Evolutionary conservation across 2,797 vertebrate genomes (phyloP).

Genomic region (Xerus rutilus): DNA sequence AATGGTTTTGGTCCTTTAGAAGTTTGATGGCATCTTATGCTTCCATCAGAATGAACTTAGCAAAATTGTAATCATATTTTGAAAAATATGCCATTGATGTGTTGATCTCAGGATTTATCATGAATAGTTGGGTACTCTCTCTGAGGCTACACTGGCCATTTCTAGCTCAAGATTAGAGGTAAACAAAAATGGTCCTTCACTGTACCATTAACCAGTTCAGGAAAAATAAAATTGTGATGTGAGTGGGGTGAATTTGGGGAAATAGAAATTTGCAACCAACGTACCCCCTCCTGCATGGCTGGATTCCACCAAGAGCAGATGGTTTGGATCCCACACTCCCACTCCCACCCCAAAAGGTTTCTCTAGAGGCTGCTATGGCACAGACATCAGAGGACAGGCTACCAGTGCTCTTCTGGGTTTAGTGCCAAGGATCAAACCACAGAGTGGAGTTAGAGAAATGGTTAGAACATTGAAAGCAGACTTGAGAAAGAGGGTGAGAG

Average conservation of each 20-base stretch:
- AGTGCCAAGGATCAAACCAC: not conserved
- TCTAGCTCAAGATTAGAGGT: not conserved
- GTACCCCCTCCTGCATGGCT: not conserved
- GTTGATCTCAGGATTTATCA: not conserved
- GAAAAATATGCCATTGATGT: not conserved
- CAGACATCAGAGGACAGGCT: not conserved
- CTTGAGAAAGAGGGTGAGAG: not conserved
- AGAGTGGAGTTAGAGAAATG: not conserved
- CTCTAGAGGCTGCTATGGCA: not conserved
- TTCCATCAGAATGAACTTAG: not conserved
- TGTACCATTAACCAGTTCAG: not conserved
- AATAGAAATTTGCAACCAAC: not conserved
- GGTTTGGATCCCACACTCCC: not conserved
- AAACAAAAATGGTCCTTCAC: not conserved
- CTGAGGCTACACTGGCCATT: not conserved
- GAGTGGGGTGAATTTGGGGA: not conserved
- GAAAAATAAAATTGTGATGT: not conserved
- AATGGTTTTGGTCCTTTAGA: not conserved
- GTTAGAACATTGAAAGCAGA: not conserved
- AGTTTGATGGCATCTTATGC: not conserved
- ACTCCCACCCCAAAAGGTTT: not conserved
- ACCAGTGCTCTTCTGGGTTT: not conserved
- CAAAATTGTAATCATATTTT: constrained; percentile 31
- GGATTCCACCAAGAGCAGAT: not conserved
- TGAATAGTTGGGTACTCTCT: not conserved